Evolutionary conservation across 2,113 vertebrate genomes (phyloP), one percentile per base, ranked within the genome.

Genomic region (Labrus mixtus): DNA sequence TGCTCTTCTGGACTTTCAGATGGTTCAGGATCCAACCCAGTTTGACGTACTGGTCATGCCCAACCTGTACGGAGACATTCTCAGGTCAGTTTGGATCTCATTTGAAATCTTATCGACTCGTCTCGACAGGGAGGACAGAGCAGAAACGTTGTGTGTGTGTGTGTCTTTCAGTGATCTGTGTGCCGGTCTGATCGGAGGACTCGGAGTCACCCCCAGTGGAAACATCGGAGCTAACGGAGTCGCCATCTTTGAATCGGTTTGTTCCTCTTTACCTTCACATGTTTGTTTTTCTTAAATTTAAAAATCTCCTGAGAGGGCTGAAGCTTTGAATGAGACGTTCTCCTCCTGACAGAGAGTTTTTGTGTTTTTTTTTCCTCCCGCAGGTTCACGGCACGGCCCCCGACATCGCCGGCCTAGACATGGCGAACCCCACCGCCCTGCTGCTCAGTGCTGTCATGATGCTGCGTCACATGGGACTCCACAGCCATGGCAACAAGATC

Each of bases 31-130:
- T 79, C 97, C 98, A 0, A 96, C 96, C 75, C 94, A 97, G 59
- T 99, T 98, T 76, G 97, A 99, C 74, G 96, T 99, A 16, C 96
- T 99, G 1, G 97, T 99, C 8, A 98, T 98, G 97, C 97, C 98
- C 17, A 99, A 99, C 73, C 92, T 99, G 75, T 99, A 99, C 0
- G 97, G 97, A 66, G 97, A 99, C 80, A 99, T 99, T 51, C 94
- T 98, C 72, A 99, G 97, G 97, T 98, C 23, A 20, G 48, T 51
- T n/a, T 15, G 43, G 13, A 19, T 7, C 6, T 1, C 5, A 1
- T 13, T 16, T 46, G 3, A 50, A 19, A 50, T 19, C 5, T n/a
- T 1, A 7, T n/a, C 8, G 2, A 20, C n/a, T 10, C 7, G 10
- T 8, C 6, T n/a, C 8, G 10, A 10, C 3, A n/a, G 19, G 19